phyloP scores from a whole-genome alignment of 2,113 vertebrate genomes.

The Rhinopomastus cyanomelas region DNA sequence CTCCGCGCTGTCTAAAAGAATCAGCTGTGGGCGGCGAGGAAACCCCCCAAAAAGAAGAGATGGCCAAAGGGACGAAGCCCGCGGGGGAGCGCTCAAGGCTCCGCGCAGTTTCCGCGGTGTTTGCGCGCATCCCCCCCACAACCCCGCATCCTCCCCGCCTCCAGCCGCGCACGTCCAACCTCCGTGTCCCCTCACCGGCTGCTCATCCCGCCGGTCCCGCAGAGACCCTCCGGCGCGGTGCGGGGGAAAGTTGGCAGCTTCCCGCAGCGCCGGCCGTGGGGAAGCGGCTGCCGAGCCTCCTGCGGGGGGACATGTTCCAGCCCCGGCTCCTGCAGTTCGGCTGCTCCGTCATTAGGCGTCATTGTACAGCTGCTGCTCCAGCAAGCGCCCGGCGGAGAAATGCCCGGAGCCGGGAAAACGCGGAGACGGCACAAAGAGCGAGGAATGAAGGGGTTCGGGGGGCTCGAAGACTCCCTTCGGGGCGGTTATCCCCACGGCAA shows the following conservation, averaged over 20 bases:
- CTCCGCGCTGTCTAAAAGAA: neutral
- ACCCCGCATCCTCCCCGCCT: too few species aligned
- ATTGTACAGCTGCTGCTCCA: slow-evolving; percentile 74
- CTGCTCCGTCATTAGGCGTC: slow-evolving; percentile 81
- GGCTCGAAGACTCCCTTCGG: neutral
- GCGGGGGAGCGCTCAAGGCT: neutral
- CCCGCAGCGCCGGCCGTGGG: neutral
- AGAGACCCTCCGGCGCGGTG: neutral
- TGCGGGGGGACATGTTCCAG: slow-evolving; percentile 29
- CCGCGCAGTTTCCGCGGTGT: too few species aligned
- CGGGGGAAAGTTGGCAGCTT: slow-evolving; percentile 54
- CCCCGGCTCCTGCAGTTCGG: slow-evolving; percentile 74
- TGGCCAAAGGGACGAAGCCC: too few species aligned
- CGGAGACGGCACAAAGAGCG: neutral
- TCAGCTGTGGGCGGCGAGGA: neutral
- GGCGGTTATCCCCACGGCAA: neutral
- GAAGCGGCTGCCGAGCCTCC: slow-evolving; percentile 34
- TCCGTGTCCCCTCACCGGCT: too few species aligned
- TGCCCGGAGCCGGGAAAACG: slow-evolving; percentile 10
- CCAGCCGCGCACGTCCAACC: too few species aligned
- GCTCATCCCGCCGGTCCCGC: too few species aligned
- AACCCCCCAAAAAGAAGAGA: too few species aligned
- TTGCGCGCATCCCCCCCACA: too few species aligned
- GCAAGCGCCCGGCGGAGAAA: slow-evolving; percentile 1
- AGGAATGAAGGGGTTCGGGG: slow-evolving; percentile 46